These are phyloP conservation scores for Lordiphosa andalusiaca DNA, from an alignment of 2,888 invertebrate genomes.

Conservation along the genomic window DNA sequence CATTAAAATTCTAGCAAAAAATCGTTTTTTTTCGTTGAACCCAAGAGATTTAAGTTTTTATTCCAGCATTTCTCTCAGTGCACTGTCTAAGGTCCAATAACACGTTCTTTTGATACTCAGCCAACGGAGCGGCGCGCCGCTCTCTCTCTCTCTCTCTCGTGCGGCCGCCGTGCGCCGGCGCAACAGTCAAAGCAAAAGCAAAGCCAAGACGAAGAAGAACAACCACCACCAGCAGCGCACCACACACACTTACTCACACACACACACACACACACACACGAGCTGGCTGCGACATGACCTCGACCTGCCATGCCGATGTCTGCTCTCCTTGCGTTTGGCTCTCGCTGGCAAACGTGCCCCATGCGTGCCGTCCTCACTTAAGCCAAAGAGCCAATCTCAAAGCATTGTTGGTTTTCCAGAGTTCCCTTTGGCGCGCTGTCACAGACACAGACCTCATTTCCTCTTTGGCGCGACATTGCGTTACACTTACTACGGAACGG, in stretches of 20 bases:
- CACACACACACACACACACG: constrained; percentile 55
- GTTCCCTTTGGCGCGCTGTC: constrained; percentile 53
- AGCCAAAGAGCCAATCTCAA: constrained; percentile 45
- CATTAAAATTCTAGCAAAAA: too few species aligned
- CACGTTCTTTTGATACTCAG: constrained; percentile 28
- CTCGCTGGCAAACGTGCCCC: constrained; percentile 57
- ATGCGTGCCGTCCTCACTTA: constrained; percentile 72
- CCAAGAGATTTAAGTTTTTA: too few species aligned
- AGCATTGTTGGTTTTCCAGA: constrained; percentile 52
- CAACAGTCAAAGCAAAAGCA: constrained; percentile 40
- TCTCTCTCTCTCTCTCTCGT: constrained; percentile 51
- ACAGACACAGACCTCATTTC: constrained; percentile 70
- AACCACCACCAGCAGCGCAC: constrained; percentile 47
- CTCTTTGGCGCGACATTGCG: constrained; percentile 75
- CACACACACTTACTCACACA: constrained; percentile 49
- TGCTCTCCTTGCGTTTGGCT: constrained; percentile 47
- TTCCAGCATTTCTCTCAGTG: constrained; percentile 28
- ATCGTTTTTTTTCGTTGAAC: too few species aligned
- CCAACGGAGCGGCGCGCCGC: constrained; percentile 13
- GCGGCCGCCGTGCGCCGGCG: constrained; percentile 58
- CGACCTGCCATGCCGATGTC: constrained; percentile 45
- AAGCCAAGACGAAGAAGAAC: constrained; percentile 48
- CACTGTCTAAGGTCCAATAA: constrained; percentile 23
- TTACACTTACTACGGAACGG: constrained; percentile 55
- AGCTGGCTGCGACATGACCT: constrained; percentile 55